Base-by-base conservation (phyloP, 2,888 invertebrate genomes). In the Linnaemya vulpina region DNA sequence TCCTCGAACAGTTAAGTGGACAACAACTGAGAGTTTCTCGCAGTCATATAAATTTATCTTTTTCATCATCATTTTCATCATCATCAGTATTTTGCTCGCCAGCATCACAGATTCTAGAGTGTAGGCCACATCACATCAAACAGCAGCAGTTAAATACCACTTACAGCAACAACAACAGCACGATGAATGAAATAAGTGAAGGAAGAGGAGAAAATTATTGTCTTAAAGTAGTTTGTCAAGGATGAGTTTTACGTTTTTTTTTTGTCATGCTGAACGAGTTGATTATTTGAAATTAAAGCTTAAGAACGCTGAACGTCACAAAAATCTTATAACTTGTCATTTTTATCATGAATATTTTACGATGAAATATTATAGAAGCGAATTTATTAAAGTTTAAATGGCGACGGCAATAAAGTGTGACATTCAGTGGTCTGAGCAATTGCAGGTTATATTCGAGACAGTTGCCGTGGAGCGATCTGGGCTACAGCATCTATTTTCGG, bases 1-100 rank as follows among this genome's bases (percentile, higher is more conserved):
- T 11, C 5, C 40, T 62, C 0, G 1, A 5, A 43, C 55, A 55
- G n/a, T n/a, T n/a, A 83, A 78, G n/a, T 79, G 83, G 68, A 74
- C 74, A 78, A 53, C 22, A 78, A 30, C 30, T 22, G 15, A 40
- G 22, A 73, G 71, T 38, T 25, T 58, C 53, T 60, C 40, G 68
- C 15, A 73, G 35, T 58, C 38, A 63, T 30, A 43, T 20, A 53
- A 35, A 1, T 38, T 51, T 20, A 62, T 68, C 55, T 35, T 38
- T 38, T 35, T 46, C 43, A 15, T 63, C 49, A 17, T 63, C 35
- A 30, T 38, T 38, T 35, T 46, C 43, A 15, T 5, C 30, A 30
- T 46, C 17, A 60, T 20, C 67, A 70, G 5, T 9, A 40, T 35
- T 25, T 38, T 68, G 0, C 9, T 68, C 4, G 17, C 38, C 38